Base-by-base conservation (phyloP, 2,888 invertebrate species). In the Diarsia dahlii region DNA sequence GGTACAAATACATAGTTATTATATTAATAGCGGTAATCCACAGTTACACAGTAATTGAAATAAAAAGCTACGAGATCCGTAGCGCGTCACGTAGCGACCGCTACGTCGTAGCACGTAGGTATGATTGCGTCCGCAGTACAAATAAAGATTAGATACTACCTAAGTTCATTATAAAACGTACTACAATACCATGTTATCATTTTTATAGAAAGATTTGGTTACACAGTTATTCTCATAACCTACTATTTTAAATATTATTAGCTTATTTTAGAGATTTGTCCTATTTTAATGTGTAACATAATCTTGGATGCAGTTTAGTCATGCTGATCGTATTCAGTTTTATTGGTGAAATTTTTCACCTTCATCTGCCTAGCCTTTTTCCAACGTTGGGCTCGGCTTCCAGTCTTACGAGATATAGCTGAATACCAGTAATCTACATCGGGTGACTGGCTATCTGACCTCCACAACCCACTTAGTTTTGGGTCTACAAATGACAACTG, bases 91-190 rank as follows among this genome's bases (percentile, higher is more conserved):
- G 92, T 91, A 91, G 89, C 83, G 58, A 84, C 86, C 80, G 89
- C 91, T 91, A 90, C 91, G 87, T 45, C 89, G 92, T 91, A 91
- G 91, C 91, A 90, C 90, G 88, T 90, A 87, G 84, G 58, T 80
- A 82, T 81, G 84, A 87, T 87, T 88, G 83, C 84, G 84, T 84
- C 84, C 84, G 79, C 84, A 77, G 80, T 83, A 87, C 85, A 85
- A 87, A 87, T 84, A 86, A 82, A 88, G 84, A 88, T 89, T 85
- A 82, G 74, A 20, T 54, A 76, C 76, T 85, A 77, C 74, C 79
- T 85, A 76, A 81, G 82, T 87, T 87, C 80, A 72, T 85, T 82
- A 76, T 74, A 74, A 71, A 72, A 69, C 56, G 28, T 63, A 62
- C 34, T n/a, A 52, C 15, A 58, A 45, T 54, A 54, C 54, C 45